A percentile compares a stretch with the other conserved stretches of the same genome.
These are phyloP conservation scores for Carassius gibelio DNA, from an alignment of 2,113 vertebrate species.

Conservation along the genomic window DNA sequence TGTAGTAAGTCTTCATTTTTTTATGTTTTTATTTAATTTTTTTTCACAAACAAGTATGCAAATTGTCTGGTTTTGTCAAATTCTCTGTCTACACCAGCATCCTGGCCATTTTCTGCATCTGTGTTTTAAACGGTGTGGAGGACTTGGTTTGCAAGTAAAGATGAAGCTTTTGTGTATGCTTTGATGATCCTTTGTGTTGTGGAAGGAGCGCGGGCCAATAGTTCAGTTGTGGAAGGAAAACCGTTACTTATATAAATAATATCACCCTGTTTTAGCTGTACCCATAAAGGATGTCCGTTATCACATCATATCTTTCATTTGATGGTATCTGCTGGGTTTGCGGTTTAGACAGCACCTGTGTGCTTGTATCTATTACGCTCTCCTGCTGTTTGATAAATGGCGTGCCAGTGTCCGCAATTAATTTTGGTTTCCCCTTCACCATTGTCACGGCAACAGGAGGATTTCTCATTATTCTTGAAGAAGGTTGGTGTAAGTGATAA, in stretches of 20 bases:
- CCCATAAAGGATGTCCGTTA: neutral
- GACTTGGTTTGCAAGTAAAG: too few relatives aligned
- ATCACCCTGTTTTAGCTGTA: neutral
- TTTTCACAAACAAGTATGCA: too few relatives aligned
- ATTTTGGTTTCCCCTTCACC: slow-evolving; percentile 30
- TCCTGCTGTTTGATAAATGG: slow-evolving; percentile 52
- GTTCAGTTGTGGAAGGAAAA: too few relatives aligned
- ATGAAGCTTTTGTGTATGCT: neutral
- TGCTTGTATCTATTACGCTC: slow-evolving; percentile 39
- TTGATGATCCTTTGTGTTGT: neutral
- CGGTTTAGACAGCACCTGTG: neutral
- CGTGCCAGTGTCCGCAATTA: slow-evolving; percentile 8
- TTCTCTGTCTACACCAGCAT: neutral
- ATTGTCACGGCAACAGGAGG: slow-evolving; percentile 44
- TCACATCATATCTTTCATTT: slow-evolving; percentile 20
- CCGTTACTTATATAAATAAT: too few relatives aligned
- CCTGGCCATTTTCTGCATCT: neutral
- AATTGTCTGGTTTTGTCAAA: too few relatives aligned
- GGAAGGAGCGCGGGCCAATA: neutral
- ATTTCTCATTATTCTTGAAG: slow-evolving; percentile 38
- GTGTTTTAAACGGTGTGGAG: neutral
- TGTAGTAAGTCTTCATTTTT: neutral
- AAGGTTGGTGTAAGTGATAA: slow-evolving; percentile 13
- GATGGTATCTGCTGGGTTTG: slow-evolving; percentile 5
- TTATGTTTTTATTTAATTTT: too few relatives aligned